Percentiles rank a stretch among this genome's conserved stretches.
Evolutionary conservation across 2,888 invertebrate species (phyloP).

Genomic region (Andrena dorsata): DNA sequence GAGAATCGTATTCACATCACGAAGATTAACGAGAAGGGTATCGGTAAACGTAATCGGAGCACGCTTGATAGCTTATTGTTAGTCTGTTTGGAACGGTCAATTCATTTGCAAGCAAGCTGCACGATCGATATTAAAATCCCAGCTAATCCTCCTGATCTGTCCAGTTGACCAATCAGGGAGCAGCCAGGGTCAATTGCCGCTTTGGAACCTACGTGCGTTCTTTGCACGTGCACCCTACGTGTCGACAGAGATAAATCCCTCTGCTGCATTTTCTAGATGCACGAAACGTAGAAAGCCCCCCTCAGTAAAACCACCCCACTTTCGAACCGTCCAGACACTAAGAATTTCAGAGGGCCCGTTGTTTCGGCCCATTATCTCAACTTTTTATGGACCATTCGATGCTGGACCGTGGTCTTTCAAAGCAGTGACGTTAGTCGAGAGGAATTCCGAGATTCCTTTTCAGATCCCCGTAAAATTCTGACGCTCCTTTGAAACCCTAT

Average conservation of each 20-base stretch:
- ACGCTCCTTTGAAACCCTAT: neutral
- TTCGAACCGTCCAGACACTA: neutral
- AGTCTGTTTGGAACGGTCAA: conserved; percentile 17
- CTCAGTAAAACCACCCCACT: neutral
- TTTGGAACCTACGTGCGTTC: neutral
- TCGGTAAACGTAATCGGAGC: conserved; percentile 32
- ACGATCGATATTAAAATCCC: conserved; percentile 21
- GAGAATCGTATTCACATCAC: conserved; percentile 22
- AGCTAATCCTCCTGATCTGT: conserved; percentile 16
- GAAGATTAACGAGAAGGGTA: conserved; percentile 46
- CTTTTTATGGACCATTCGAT: neutral
- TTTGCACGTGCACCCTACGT: neutral
- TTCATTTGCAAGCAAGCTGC: conserved; percentile 31
- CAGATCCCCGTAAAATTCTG: conserved; percentile 9
- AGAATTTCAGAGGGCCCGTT: conserved; percentile 1
- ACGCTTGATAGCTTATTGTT: neutral
- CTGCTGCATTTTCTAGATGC: neutral
- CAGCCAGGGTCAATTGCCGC: conserved; percentile 6
- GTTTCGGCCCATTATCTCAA: conserved; percentile 21
- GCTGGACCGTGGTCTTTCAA: neutral
- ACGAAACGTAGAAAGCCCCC: neutral
- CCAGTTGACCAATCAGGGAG: conserved; percentile 9
- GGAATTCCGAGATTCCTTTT: conserved; percentile 25
- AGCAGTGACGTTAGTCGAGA: neutral
- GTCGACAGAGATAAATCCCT: neutral